A percentile compares a stretch with the other conserved stretches of the same genome.
These are phyloP conservation scores for Phymanthus crucifer DNA, from an alignment of 92 coral and sea anemone genomes.

Conservation along the genomic window DNA sequence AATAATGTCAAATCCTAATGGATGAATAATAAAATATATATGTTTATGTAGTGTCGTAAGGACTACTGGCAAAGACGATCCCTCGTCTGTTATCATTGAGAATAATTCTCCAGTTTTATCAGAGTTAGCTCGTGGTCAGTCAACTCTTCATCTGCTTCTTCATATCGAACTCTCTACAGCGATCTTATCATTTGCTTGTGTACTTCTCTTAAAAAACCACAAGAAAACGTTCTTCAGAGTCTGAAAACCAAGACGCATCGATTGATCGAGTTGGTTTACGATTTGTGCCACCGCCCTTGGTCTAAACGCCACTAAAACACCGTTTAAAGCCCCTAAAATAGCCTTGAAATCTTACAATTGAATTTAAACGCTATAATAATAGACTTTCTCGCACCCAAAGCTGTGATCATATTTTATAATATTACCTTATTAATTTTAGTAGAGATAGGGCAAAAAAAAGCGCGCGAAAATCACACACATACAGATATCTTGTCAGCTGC, in stretches of 20 bases:
- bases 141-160: constrained; percentile 37
- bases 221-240: constrained; percentile 14
- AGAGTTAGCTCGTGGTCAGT: constrained; percentile 33
- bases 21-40: not conserved
- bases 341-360: not conserved
- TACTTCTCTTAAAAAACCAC: constrained; percentile 30
- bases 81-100: constrained; percentile 14
- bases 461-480: not conserved
- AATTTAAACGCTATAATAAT: not conserved
- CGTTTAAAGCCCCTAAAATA: constrained; percentile 11
- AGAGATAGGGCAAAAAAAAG: not conserved
- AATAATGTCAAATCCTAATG: not conserved
- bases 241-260: constrained; percentile 4
- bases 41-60: constrained; percentile 3
- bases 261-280: constrained; percentile 12
- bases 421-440: not conserved
- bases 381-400: constrained; percentile 1
- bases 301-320: not conserved
- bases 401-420: not conserved
- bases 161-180: constrained; percentile 25
- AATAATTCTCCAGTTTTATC: constrained; percentile 18
- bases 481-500: not conserved
- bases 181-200: constrained; percentile 42
- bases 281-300: constrained; percentile 19
- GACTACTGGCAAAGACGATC: constrained; percentile 2